Conservation (phyloP, 2,797 vertebrate species). For the Mormyrus proboscirostris region DNA sequence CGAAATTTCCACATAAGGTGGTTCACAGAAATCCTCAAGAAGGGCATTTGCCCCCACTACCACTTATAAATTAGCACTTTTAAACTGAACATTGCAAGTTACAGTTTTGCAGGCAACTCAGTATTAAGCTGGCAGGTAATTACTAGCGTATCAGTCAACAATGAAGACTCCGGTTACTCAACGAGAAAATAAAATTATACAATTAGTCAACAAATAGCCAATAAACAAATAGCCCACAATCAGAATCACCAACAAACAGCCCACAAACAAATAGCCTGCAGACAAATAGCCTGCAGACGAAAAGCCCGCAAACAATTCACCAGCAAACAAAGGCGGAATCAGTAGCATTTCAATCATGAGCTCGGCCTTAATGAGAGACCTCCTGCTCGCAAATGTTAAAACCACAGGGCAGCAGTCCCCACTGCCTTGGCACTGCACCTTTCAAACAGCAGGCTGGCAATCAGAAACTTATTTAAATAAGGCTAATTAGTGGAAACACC, state of each 20-base stretch:
- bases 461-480: constrained; percentile 6
- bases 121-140: neutral
- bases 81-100: neutral
- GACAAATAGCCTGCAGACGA: neutral
- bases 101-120: neutral
- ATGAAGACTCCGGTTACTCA: neutral
- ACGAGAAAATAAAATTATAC: neutral
- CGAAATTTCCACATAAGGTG: neutral
- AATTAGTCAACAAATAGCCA: neutral
- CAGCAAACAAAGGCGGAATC: neutral
- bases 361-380: neutral
- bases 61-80: neutral
- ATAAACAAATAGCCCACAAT: neutral
- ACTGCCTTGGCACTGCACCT: neutral
- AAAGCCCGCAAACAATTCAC: neutral
- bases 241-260: neutral
- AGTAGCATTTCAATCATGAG: neutral
- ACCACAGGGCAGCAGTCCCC: neutral
- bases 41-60: neutral
- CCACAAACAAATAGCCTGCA: neutral
- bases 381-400: neutral
- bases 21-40: neutral
- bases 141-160: neutral
- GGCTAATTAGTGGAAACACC: constrained; percentile 4
- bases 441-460: neutral